A percentile compares a stretch with the other conserved stretches of the same genome.
phyloP scores from a whole-genome alignment of 2,113 vertebrate genomes.

The Carassius auratus region DNA sequence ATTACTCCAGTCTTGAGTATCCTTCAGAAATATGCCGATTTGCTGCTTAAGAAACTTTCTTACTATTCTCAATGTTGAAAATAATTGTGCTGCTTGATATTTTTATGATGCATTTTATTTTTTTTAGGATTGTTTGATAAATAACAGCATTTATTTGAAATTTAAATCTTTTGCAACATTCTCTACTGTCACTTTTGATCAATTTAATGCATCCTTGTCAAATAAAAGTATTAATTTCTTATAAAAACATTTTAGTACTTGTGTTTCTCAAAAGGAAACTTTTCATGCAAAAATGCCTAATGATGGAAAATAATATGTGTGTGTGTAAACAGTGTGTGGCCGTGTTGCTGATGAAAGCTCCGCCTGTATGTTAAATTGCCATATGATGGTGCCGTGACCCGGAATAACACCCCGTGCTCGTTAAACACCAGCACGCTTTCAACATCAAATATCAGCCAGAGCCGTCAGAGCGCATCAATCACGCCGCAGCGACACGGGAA shows the following conservation, averaged over 20 bases:
- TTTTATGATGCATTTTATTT: no score
- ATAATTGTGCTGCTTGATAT: no score
- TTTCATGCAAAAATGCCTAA: conserved; percentile 24
- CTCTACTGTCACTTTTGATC: no score
- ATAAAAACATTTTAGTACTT: no score
- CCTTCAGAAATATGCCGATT: no score
- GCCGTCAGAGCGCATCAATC: conserved; percentile 58
- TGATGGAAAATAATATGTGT: conserved; percentile 39
- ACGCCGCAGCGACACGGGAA: conserved; percentile 62
- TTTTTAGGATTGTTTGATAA: background rate
- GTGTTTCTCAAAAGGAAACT: conserved; percentile 24
- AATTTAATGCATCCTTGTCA: no score
- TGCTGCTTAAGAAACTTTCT: no score
- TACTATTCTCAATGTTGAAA: no score
- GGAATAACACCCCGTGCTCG: conserved; percentile 47
- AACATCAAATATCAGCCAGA: conserved; percentile 53
- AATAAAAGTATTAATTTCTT: background rate
- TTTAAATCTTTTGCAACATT: no score
- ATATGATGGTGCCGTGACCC: conserved; percentile 41
- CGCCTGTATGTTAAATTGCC: conserved; percentile 51
- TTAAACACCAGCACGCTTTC: conserved; percentile 47
- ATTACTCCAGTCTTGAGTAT: no score
- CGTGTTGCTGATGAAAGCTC: conserved; percentile 23
- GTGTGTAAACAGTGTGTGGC: conserved; percentile 17
- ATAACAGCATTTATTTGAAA: background rate